phyloP scores from a whole-genome alignment of 2,888 invertebrate species.

The Lycaena phlaeas region DNA sequence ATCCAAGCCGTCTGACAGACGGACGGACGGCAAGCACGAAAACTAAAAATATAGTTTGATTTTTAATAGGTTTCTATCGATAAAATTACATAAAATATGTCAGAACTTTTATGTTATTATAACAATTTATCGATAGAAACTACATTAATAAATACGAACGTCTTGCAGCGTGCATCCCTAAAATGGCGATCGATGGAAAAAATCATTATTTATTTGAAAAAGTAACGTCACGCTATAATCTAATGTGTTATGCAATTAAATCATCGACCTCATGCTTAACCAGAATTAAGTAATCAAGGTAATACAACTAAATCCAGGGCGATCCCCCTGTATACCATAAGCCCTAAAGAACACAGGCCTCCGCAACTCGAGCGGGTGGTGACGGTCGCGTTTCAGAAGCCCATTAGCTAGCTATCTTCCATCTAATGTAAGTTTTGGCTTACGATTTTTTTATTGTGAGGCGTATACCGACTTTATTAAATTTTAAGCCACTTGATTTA shows the following conservation, averaged over 20 bases:
- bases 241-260: conserved; percentile 1
- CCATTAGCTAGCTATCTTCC: conserved; percentile 30
- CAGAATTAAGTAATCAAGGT: conserved; percentile 61
- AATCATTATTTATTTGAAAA: conserved; percentile 7
- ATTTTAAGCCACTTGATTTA: conserved; percentile 20
- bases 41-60: too few relatives aligned
- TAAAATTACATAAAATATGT: too few relatives aligned
- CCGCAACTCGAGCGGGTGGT: conserved; percentile 22
- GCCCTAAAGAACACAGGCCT: conserved; percentile 17
- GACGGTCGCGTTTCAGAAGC: conserved; percentile 40
- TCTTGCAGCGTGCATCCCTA: neutral
- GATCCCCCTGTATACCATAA: neutral
- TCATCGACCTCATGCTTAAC: conserved; percentile 26
- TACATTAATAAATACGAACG: too few relatives aligned
- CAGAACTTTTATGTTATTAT: too few relatives aligned
- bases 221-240: conserved; percentile 3
- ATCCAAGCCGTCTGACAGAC: too few relatives aligned
- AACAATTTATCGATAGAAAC: too few relatives aligned
- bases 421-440: conserved; percentile 27
- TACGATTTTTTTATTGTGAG: conserved; percentile 14
- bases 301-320: conserved; percentile 35
- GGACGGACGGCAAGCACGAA: too few relatives aligned
- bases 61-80: too few relatives aligned
- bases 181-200: neutral
- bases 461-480: conserved; percentile 18